Evolutionary conservation across 2,888 invertebrate species (phyloP), one percentile per base, ranked within the genome.

Genomic region (Phyto melanocephala): DNA sequence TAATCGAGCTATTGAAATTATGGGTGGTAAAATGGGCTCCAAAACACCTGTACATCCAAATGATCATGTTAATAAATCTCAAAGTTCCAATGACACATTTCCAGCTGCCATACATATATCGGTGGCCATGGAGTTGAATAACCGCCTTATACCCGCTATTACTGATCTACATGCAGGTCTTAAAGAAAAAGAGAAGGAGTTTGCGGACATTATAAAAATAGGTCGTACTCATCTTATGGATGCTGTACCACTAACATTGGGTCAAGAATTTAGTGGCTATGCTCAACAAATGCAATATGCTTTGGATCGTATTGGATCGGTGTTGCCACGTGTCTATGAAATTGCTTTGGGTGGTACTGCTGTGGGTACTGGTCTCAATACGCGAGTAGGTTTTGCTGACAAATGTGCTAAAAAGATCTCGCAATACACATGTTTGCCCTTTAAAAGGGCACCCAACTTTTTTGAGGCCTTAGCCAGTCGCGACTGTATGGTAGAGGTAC

Each of bases 101-200:
- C 99, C 99, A 1, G 96, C 99, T 0, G 99, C 99, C 0, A 99
- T 99, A 96, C 99, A 99, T 91, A 95, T 99, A 83, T 96, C 98
- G 0, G 97, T 98, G 0, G 98, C 97, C 0, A 93, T 96, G 91
- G 98, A 98, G 91, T 93, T 99, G 45, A 93, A 96, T 84, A 93
- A 95, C 85, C 92, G 94, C 0, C 93, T 99, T 0, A 91, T 98
- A 87, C 99, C 99, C 0, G 94, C 95, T 0, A 90, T 99, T 20
- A 92, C 93, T 62, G 91, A 92, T 20, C 91, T 99, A 10, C 92
- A 94, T 24, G 93, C 94, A 84, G 94, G 95, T 0, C 90, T 99
- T 50, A 92, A 94, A 5, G 90, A 92, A 47, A 99, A 99, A 91
- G 88, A 95, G 0, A 93, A 95, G 84, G 96, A 96, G 84, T 99